Conservation (phyloP, 2,888 invertebrate species). For the Himalopsyche japonica region DNA sequence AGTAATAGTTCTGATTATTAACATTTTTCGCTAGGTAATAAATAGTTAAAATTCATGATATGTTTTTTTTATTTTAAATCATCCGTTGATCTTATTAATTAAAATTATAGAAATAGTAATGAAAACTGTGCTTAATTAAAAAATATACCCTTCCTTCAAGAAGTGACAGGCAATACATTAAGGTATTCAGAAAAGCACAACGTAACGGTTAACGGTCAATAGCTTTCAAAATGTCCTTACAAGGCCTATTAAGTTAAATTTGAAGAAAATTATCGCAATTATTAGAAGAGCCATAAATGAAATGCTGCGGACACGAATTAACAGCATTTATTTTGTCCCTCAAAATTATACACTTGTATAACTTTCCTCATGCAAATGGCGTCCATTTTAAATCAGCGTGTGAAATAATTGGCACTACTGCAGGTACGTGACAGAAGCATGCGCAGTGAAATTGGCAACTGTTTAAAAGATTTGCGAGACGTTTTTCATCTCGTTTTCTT, state of each 20-base stretch:
- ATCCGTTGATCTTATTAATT: too few species aligned
- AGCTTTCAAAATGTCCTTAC: background rate
- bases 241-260: background rate
- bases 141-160: too few species aligned
- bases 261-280: background rate
- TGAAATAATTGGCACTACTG: background rate
- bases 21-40: too few species aligned
- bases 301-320: background rate
- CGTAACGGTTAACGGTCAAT: background rate
- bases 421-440: background rate
- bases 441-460: background rate
- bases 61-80: too few species aligned
- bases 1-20: too few species aligned
- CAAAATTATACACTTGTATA: background rate
- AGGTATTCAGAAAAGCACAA: too few species aligned
- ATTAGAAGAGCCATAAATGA: background rate
- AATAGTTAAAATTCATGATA: too few species aligned
- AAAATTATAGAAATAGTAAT: too few species aligned
- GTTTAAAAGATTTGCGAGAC: background rate
- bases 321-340: background rate
- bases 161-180: too few species aligned
- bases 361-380: background rate
- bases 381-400: background rate
- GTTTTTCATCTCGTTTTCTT: background rate
- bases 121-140: too few species aligned